These are phyloP conservation scores for Temnothorax rugatulus DNA, from an alignment of 2,888 invertebrate genomes.

Conservation along the genomic window DNA sequence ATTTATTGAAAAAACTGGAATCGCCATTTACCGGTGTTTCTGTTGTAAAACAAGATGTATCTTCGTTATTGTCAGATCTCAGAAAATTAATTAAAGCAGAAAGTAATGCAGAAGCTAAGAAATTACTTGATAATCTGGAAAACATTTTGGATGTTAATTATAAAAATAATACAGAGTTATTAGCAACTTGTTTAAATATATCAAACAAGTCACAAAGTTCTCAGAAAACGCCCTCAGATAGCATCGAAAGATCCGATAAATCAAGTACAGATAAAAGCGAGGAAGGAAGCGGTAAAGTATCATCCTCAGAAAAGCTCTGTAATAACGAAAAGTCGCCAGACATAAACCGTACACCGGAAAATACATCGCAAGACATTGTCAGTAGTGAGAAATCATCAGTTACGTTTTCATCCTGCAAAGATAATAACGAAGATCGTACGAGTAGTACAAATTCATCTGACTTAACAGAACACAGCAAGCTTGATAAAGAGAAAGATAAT, in stretches of 20 bases:
- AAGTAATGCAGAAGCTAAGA: slow-evolving; percentile 78
- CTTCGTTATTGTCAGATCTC: slow-evolving; percentile 80
- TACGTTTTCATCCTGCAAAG: not conserved
- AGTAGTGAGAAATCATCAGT: not conserved
- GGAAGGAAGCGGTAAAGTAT: not conserved
- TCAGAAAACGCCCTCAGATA: slow-evolving; percentile 27
- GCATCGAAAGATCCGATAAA: slow-evolving; percentile 68
- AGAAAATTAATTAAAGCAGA: slow-evolving; percentile 81
- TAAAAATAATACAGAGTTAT: slow-evolving; percentile 79
- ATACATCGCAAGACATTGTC: not conserved
- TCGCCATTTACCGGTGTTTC: slow-evolving; percentile 74
- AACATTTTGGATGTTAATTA: slow-evolving; percentile 79
- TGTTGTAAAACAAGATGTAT: slow-evolving; percentile 76
- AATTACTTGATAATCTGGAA: slow-evolving; percentile 81
- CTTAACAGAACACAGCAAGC: not conserved
- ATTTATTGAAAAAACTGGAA: slow-evolving; percentile 72
- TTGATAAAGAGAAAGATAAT: slow-evolving; percentile 40
- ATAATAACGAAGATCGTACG: not conserved
- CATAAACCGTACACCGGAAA: slow-evolving; percentile 32
- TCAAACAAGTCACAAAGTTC: slow-evolving; percentile 66
- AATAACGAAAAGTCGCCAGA: slow-evolving; percentile 70
- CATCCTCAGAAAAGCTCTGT: not conserved
- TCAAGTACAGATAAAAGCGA: slow-evolving; percentile 44
- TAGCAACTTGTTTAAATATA: slow-evolving; percentile 73
- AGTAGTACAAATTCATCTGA: slow-evolving; percentile 19